Evolutionary conservation across 2,888 invertebrate species (phyloP), one percentile per base, ranked within the genome.

Genomic region (Pedicia rivosa): DNA sequence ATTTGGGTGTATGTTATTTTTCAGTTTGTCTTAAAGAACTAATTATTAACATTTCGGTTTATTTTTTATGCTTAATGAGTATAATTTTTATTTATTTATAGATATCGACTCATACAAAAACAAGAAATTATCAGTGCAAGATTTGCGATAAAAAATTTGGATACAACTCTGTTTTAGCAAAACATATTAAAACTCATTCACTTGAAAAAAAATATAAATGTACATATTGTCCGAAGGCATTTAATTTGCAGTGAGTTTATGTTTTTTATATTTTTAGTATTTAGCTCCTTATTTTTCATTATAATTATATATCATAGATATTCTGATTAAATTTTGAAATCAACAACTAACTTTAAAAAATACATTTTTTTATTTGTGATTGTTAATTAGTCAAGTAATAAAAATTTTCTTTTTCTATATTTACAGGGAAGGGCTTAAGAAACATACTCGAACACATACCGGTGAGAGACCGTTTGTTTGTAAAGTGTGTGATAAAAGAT

Each of bases 81-180:
- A n/a, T n/a, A n/a, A n/a, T n/a, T n/a, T n/a, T n/a, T n/a, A n/a
- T n/a, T n/a, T n/a, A n/a, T n/a, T n/a, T n/a, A n/a, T n/a, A n/a
- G n/a, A n/a, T n/a, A n/a, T n/a, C n/a, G n/a, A 17, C 26, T n/a
- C 44, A 44, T 27, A 39, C 44, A 2, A 37, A 40, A 9, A 37
- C 37, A n/a, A 40, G 42, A 13, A 37, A 37, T 5, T 44, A 44
- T 35, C 28, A 30, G 8, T 44, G 44, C 15, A 40, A 43, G 5
- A 26, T 40, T n/a, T 44, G 44, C 25, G 40, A 37, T 3, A 44
- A 42, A 33, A 27, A 32, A 5, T 44, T 39, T 35, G 38, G 40
- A 13, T 40, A 42, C 28, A 38, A 40, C 6, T 42, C 43, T 20
- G 40, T 38, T 3, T 19, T 44, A 15, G 32, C 39, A 2, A 40